These are phyloP conservation scores for Tragelaphus oryx DNA, from an alignment of 2,797 vertebrate species.

Conservation along the genomic window DNA sequence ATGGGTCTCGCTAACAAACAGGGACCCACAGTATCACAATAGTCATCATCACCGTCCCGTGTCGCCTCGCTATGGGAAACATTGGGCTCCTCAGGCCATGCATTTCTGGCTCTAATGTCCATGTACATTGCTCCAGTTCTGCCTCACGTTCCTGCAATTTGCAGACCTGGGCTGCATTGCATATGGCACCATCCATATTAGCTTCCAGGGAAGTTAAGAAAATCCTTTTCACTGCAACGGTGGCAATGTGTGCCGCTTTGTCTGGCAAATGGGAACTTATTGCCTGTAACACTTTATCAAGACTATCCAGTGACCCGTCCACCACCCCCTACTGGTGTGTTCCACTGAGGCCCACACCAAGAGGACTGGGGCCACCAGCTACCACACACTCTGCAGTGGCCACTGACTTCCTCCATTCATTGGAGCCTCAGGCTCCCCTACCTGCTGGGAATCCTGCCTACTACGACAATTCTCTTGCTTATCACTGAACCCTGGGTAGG, in stretches of 20 bases:
- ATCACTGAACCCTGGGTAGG: neutral
- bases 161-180: neutral
- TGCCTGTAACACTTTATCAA: accelerated
- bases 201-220: neutral
- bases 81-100: neutral
- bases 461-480: neutral
- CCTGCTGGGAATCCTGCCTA: neutral
- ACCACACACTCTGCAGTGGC: neutral
- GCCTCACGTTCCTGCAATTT: neutral
- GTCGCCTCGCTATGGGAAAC: neutral
- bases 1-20: neutral
- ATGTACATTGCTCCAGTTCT: neutral
- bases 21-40: neutral
- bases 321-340: neutral
- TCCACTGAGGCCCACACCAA: neutral
- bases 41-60: neutral
- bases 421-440: neutral
- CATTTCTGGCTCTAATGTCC: neutral
- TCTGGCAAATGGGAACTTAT: neutral
- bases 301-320: neutral
- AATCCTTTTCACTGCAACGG: neutral
- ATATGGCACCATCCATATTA: neutral
- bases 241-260: neutral
- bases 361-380: neutral
- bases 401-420: neutral